Base-by-base conservation (phyloP, 2,888 invertebrate genomes). In the Tetramorium bicarinatum region DNA sequence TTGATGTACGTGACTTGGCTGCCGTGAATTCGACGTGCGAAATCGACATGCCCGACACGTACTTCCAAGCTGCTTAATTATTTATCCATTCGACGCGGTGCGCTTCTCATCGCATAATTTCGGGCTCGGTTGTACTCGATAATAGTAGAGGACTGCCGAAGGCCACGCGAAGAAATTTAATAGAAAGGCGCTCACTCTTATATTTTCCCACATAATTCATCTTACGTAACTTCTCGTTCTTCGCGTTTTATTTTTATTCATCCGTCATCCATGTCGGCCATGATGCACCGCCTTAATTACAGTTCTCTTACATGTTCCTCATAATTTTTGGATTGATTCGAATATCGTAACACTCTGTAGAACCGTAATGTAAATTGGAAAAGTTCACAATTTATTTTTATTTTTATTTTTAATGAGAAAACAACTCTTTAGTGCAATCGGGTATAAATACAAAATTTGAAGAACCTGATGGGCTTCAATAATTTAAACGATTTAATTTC, bases 31-130 rank as follows among this genome's bases (percentile, higher is more conserved):
- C 56, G 4, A 52, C 59, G 41, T 47, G 66, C 34, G 13, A 15
- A 71, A 86, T 86, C 81, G 82, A 87, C 72, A 91, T 92, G 92
- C 91, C 87, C 85, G 82, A 86, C 92, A 89, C 93, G 92, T 89
- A 89, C 74, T 84, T n/a, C 87, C 83, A 85, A 87, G 87, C 91
- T 91, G 90, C 89, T 93, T 92, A 93, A 93, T 93, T 93, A 93
- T 93, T 92, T 92, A 93, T 92, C 90, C 89, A 81, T 87, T 82
- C 87, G 88, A 91, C 87, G 90, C 87, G 83, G 87, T 87, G 90
- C 66, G 66, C 89, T 89, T 91, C 90, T 89, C 83, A 81, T 69
- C 84, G 89, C 88, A 89, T 88, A 90, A 90, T 90, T 90, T 86
- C 80, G 77, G 71, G 88, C 85, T 89, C 90, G 89, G 83, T 21